phyloP scores from a whole-genome alignment of 2,797 vertebrate genomes.

The Aselliscus stoliczkanus region DNA sequence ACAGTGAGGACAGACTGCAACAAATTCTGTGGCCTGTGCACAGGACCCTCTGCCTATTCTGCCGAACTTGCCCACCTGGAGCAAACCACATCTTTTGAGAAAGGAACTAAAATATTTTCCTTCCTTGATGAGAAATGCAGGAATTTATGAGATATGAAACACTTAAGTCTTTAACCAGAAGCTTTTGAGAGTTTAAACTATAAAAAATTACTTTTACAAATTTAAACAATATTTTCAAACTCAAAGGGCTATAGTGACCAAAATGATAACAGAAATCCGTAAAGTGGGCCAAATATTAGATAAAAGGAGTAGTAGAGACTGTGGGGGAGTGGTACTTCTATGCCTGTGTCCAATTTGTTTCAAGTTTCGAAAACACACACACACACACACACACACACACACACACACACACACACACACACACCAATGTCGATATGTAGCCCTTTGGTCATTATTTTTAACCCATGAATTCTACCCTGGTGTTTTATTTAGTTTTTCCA shows the following conservation, averaged over 20 bases:
- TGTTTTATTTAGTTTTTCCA: not conserved
- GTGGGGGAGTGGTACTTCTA: not conserved
- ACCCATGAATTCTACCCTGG: not conserved
- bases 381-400: not conserved
- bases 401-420: not conserved
- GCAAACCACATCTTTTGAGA: not conserved
- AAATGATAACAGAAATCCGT: not conserved
- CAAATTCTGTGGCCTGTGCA: not conserved
- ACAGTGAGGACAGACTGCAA: not conserved
- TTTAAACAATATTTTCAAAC: slow-evolving; percentile 4
- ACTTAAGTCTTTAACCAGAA: not conserved
- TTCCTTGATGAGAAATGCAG: not conserved
- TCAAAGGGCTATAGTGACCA: not conserved
- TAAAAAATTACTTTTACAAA: not conserved
- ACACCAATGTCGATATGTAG: not conserved
- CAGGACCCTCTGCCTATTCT: not conserved
- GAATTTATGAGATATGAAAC: not conserved
- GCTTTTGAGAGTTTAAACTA: not conserved
- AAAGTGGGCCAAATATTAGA: not conserved
- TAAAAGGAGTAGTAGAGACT: not conserved
- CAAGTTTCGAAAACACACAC: not conserved
- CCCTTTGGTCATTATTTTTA: not conserved
- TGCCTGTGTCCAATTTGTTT: not conserved
- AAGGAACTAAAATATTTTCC: not conserved
- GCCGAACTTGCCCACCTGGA: not conserved